Evolutionary conservation across 1,140 invertebrate species (phyloP), one percentile per base, ranked within the genome.

Genomic region (Brachionus calyciflorus): DNA sequence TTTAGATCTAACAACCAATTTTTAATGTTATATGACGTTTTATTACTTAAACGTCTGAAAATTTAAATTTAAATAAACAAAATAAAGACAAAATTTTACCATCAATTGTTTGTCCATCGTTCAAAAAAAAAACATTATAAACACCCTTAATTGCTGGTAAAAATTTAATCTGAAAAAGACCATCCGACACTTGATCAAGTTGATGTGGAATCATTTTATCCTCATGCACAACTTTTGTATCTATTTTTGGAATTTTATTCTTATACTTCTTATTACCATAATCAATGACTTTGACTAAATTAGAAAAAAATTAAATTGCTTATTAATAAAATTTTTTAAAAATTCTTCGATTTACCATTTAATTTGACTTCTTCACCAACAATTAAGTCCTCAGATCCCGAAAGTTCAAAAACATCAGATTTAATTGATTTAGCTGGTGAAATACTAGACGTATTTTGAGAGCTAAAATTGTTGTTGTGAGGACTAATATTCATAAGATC

Each of bases 311-410:
- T 24, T 1, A n/a, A n/a, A n/a, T n/a, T n/a, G n/a, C n/a, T n/a
- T n/a, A n/a, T n/a, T n/a, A 1, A 3, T 26, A 26, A 10, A 26
- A 26, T 26, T 26, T 26, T 14, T 26, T 26, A 26, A 3, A 24
- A 6, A 28, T 24, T 55, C 26, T 44, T 28, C 41, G 12, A 28
- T 6, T 65, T 41, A 65, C 60, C 40, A 65, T 65, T 65, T 44
- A 65, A 12, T 65, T 46, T 65, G 12, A 65, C 60, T 65, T 65
- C 37, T 65, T 65, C 60, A n/a, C 60, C 60, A 24, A 65, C 60
- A 14, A 65, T 65, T 44, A 65, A 65, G 19, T 65, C 60, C 28
- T 65, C 60, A 24, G 41, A 44, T 44, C 9, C 44, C 24, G 60
- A 10, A 17, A 65, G 19, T 19, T 65, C 60, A 19, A 44, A 65